Conservation (phyloP, 2,888 invertebrate species). For the Myopa tessellatipennis region DNA sequence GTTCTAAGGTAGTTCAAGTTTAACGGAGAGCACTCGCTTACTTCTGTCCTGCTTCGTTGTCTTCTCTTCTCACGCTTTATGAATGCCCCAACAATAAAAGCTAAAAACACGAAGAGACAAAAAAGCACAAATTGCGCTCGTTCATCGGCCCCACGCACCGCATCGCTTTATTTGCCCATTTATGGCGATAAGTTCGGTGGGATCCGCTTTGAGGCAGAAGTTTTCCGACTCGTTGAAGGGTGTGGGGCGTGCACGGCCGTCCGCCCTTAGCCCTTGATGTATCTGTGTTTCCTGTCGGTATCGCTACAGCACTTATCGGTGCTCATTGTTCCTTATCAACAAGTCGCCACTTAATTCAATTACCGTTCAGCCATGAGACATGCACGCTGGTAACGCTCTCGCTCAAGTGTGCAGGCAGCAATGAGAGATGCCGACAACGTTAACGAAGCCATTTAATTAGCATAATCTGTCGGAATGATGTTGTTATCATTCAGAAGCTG, state of each 20-base stretch:
- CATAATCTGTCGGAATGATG: slow-evolving; percentile 5
- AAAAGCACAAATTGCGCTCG: too few species aligned
- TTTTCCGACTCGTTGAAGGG: not conserved
- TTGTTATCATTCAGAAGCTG: too few species aligned
- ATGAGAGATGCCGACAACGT: not conserved
- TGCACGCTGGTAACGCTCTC: slow-evolving; percentile 22
- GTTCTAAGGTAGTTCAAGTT: not conserved
- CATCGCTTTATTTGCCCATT: slow-evolving; percentile 13
- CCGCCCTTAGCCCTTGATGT: not conserved
- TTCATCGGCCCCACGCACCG: too few species aligned
- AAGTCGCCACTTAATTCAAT: slow-evolving; percentile 39
- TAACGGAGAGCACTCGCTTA: not conserved
- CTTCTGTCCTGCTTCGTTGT: not conserved
- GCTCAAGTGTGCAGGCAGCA: slow-evolving; percentile 5
- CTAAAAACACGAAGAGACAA: too few species aligned
- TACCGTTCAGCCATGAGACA: slow-evolving; percentile 29
- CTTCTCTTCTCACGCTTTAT: not conserved
- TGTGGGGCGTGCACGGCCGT: not conserved
- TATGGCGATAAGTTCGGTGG: slow-evolving; percentile 1
- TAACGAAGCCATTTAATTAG: slow-evolving; percentile 30
- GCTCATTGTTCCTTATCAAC: slow-evolving; percentile 32
- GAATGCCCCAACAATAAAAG: not conserved
- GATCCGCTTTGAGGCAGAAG: not conserved
- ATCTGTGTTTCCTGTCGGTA: slow-evolving; percentile 5
- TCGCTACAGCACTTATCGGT: slow-evolving; percentile 18